Percentiles rank a stretch among this genome's conserved stretches.
phyloP scores from a whole-genome alignment of 2,113 vertebrate species.

The Podocnemis expansa region DNA sequence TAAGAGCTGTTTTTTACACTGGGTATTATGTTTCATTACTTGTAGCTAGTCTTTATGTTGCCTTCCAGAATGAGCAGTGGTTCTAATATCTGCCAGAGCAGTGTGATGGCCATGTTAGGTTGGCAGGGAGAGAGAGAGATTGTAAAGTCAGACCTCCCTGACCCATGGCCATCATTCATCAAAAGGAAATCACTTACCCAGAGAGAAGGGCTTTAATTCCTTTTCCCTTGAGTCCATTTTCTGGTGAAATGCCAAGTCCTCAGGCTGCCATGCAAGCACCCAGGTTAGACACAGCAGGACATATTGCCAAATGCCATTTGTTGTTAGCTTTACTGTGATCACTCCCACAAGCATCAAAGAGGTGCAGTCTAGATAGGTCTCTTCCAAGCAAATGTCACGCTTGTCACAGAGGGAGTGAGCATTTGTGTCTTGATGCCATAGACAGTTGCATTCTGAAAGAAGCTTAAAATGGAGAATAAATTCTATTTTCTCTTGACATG shows the following conservation, averaged over 20 bases:
- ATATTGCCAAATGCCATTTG: background rate
- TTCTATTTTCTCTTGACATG: background rate
- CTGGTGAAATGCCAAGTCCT: background rate
- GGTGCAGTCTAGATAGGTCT: background rate
- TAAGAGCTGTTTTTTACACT: background rate
- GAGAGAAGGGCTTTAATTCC: constrained; percentile 25
- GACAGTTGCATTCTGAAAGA: background rate
- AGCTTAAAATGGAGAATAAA: background rate
- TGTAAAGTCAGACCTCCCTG: constrained; percentile 58
- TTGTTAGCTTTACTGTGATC: background rate
- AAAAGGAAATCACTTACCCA: constrained; percentile 36
- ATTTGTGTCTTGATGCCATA: background rate
- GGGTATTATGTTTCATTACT: background rate
- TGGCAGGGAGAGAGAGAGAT: constrained; percentile 33
- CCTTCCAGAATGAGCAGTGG: constrained; percentile 24
- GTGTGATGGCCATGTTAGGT: constrained; percentile 38
- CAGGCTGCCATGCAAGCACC: background rate
- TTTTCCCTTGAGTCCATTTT: constrained; percentile 25
- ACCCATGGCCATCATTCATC: constrained; percentile 5
- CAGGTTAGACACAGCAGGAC: background rate
- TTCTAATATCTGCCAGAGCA: constrained; percentile 28
- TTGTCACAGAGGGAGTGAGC: background rate
- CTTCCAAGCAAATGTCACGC: background rate
- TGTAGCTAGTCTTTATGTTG: constrained; percentile 31
- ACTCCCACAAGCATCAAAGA: fast-evolving